phyloP scores from a whole-genome alignment of 2,888 invertebrate species.

The Leptinotarsa rubiginosa region DNA sequence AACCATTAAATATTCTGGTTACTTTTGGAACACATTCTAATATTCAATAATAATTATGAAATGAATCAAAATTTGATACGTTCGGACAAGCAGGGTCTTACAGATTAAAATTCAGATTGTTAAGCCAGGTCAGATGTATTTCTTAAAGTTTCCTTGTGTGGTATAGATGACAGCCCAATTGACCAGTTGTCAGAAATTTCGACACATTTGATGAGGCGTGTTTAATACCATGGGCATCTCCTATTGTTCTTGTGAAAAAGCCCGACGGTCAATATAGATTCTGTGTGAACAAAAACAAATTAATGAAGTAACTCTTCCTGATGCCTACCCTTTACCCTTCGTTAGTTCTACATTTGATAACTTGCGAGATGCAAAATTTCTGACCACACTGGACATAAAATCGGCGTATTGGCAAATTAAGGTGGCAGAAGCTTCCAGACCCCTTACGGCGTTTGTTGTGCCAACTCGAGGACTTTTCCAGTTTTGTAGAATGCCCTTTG shows the following conservation, averaged over 20 bases:
- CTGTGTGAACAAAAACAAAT: slow-evolving; percentile 48
- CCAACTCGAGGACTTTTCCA: slow-evolving; percentile 50
- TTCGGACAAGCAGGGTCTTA: too few species aligned
- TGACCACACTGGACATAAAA: slow-evolving; percentile 34
- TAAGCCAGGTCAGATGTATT: too few species aligned
- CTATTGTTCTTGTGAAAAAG: slow-evolving; percentile 54
- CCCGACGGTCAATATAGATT: slow-evolving; percentile 51
- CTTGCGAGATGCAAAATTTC: too few species aligned
- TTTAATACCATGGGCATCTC: slow-evolving; percentile 57
- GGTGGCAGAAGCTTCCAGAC: slow-evolving; percentile 26
- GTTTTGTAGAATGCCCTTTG: slow-evolving; percentile 52
- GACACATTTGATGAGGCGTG: too few species aligned
- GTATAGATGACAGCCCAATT: too few species aligned
- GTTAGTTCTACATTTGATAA: slow-evolving; percentile 29
- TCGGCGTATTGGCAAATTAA: slow-evolving; percentile 36
- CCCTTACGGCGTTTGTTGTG: slow-evolving; percentile 53
- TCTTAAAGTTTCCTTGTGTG: too few species aligned
- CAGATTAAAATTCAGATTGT: too few species aligned
- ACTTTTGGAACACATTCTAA: too few species aligned
- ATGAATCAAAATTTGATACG: too few species aligned
- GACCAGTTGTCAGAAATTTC: too few species aligned
- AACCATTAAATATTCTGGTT: too few species aligned
- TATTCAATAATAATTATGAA: too few species aligned
- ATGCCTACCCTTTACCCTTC: slow-evolving; percentile 32
- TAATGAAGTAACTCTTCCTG: slow-evolving; percentile 43